Evolutionary conservation across 2,113 vertebrate genomes (phyloP).

Genomic region (Illadopsis cleaveri): DNA sequence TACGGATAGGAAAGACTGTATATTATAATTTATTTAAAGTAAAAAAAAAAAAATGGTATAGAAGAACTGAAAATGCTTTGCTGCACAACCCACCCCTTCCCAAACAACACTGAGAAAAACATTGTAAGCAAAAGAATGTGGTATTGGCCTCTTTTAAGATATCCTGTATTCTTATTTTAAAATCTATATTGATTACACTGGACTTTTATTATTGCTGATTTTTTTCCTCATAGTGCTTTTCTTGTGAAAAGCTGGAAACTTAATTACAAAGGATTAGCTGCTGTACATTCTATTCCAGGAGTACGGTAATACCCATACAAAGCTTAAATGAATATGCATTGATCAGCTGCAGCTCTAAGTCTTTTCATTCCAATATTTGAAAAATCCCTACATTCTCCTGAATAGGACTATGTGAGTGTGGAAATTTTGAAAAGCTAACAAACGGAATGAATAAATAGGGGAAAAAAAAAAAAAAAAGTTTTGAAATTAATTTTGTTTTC

Average conservation of each 20-base stretch:
- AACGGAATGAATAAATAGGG: background rate
- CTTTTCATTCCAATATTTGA: background rate
- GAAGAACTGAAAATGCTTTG: background rate
- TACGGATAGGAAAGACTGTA: background rate
- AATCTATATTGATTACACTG: background rate
- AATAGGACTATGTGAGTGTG: background rate
- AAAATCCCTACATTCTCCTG: background rate
- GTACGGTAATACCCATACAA: background rate
- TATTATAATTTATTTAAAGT: background rate
- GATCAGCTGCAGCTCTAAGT: background rate
- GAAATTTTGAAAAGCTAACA: background rate
- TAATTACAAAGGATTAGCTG: background rate
- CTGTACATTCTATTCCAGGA: background rate
- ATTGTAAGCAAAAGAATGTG: background rate
- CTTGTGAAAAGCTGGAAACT: background rate
- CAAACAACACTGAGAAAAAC: background rate
- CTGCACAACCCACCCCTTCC: fast-evolving
- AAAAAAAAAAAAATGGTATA: background rate
- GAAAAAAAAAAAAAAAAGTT: background rate
- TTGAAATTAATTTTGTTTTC: background rate
- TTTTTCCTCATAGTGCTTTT: background rate
- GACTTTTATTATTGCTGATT: background rate
- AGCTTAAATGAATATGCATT: background rate
- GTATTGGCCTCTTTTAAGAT: background rate
- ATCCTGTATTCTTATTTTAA: background rate